Base-by-base conservation (phyloP, 2,888 invertebrate genomes). In the Scotopteryx bipunctaria region DNA sequence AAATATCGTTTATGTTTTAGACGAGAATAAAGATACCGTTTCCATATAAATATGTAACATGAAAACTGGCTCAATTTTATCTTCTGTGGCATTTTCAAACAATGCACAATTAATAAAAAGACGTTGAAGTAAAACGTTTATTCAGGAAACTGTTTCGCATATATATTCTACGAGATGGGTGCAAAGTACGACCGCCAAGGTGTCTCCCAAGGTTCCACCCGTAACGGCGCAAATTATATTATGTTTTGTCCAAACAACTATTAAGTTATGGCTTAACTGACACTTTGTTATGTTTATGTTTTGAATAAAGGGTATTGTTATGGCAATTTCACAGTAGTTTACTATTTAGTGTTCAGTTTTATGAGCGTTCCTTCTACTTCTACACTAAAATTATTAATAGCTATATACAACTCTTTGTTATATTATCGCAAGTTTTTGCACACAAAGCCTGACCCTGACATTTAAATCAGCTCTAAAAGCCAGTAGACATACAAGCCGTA, bases 181-280 rank as follows among this genome's bases (percentile, higher is more conserved):
- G 40, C 47, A 48, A 56, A 56, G 55, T 56, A 27, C 55, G 8
- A 38, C 27, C 35, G 36, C n/a, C 51, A 51, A 55, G 55, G 55
- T 44, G 29, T 36, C 15, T 31, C 48, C 44, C 47, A 51, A 56
- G 51, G 55, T 25, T 37, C 43, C 14, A 16, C 9, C 36, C 17
- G 13, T 35, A 11, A 36, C 15, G 14, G 9, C 21, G 42, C 16
- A 37, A 41, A 46, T 45, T 32, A 46, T 21, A 23, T 31, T 41
- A 46, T 21, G 32, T 31, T 41, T 21, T 11, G 11, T 27, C 5
- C 41, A n/a, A 14, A 31, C 19, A 14, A 31, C 11, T 29, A 29
- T 31, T 19, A n/a, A n/a, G 9, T 14, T 21, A 13, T 41, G 17
- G 19, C 21, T 2, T 35, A 32, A 36, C 38, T 8, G 21, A 29